Percentiles rank a stretch among this genome's conserved stretches.
Evolutionary conservation across 2,888 invertebrate species (phyloP).

Genomic region (Copidosoma aretas): DNA sequence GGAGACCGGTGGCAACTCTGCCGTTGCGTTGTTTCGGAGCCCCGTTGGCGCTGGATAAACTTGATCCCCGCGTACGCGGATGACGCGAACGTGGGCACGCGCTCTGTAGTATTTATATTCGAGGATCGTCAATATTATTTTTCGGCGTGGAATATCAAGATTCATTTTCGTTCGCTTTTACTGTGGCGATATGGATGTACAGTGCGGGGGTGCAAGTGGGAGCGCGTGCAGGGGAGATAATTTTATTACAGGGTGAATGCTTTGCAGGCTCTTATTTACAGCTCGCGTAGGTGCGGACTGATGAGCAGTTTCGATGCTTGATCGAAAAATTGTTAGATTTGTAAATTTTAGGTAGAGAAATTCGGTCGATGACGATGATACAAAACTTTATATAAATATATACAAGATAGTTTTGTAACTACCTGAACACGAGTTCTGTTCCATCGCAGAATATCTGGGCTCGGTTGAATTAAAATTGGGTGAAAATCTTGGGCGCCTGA

Average conservation of each 20-base stretch:
- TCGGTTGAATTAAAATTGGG: too few species aligned
- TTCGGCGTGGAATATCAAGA: not conserved
- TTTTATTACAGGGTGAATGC: not conserved
- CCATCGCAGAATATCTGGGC: too few species aligned
- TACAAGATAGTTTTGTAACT: too few species aligned
- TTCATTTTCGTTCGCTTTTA: constrained; percentile 6
- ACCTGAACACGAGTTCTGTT: too few species aligned
- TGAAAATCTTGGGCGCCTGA: too few species aligned
- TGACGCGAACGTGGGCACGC: too few species aligned
- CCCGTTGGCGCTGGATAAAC: constrained; percentile 2
- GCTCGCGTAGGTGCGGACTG: not conserved
- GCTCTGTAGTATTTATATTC: constrained; percentile 14
- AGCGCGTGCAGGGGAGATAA: not conserved
- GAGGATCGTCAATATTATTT: constrained; percentile 17
- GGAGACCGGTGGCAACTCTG: too few species aligned
- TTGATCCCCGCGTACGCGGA: constrained; percentile 18
- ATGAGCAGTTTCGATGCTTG: too few species aligned
- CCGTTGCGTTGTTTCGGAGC: constrained; percentile 11
- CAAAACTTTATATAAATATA: too few species aligned
- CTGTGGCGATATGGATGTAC: not conserved
- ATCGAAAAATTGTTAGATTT: too few species aligned
- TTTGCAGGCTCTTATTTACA: not conserved
- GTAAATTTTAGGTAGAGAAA: too few species aligned
- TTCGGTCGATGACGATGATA: too few species aligned
- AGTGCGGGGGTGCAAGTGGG: not conserved